A percentile compares a stretch with the other conserved stretches of the same genome.
Evolutionary conservation across 2,888 invertebrate genomes (phyloP).

Genomic region (Lagria hirta): DNA sequence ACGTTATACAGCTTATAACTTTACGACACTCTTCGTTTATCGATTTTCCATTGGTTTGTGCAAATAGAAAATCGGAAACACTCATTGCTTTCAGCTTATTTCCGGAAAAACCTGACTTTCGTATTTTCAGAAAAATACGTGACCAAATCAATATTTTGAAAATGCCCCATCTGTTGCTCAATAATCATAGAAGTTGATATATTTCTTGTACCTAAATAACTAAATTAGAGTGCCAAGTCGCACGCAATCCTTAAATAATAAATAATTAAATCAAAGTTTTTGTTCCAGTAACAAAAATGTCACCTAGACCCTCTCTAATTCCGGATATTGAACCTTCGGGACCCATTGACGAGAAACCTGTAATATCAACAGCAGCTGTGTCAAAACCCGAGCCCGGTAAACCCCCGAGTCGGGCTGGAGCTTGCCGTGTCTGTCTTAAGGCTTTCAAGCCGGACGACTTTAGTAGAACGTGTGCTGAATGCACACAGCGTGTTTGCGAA

Average conservation of each 20-base stretch:
- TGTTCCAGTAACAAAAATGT: conserved; percentile 68
- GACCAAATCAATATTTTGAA: too few species aligned
- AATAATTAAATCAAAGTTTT: conserved; percentile 12
- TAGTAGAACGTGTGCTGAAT: conserved; percentile 85
- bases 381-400: conserved; percentile 65
- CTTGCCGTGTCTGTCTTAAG: conserved; percentile 83
- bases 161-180: too few species aligned
- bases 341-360: conserved; percentile 53
- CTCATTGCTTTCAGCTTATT: conserved; percentile 22
- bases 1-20: conserved; percentile 30
- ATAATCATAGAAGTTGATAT: too few species aligned
- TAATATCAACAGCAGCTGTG: conserved; percentile 42
- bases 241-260: too few species aligned
- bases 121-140: too few species aligned
- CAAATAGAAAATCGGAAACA: conserved; percentile 25
- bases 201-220: too few species aligned
- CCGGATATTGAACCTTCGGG: conserved; percentile 54
- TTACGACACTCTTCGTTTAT: conserved; percentile 26
- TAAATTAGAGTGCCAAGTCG: too few species aligned
- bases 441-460: conserved; percentile 87
- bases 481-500: conserved; percentile 85
- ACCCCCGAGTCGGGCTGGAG: conserved; percentile 74
- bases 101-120: too few species aligned
- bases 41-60: conserved; percentile 28
- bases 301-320: conserved; percentile 64